Evolutionary conservation across 1,140 invertebrate genomes (phyloP).

Genomic region (Centruroides sculpturatus): DNA sequence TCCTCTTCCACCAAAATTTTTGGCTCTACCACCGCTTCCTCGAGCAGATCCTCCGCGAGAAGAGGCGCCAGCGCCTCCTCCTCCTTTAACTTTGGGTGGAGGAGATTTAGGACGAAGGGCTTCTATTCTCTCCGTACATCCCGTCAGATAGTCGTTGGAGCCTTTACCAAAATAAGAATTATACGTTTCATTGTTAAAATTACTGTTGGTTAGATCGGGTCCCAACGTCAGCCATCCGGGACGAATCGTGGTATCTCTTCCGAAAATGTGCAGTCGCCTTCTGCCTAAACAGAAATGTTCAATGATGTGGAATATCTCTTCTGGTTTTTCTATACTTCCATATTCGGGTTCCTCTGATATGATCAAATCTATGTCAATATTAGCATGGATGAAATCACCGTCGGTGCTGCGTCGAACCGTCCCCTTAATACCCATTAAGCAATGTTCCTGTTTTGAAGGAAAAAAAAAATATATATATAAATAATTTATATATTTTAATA

Average conservation of each 20-base stretch:
- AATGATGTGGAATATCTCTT: slow-evolving; percentile 97
- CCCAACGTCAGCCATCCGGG: slow-evolving; percentile 94
- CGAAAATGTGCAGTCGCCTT: slow-evolving; percentile 81
- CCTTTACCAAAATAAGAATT: slow-evolving; percentile 62
- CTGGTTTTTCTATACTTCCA: slow-evolving; percentile 82
- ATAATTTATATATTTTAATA: no score
- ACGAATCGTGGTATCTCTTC: slow-evolving; percentile 81
- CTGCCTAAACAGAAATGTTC: slow-evolving; percentile 95
- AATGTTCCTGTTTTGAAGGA: slow-evolving; percentile 58
- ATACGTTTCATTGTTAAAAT: slow-evolving; percentile 84
- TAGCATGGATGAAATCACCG: slow-evolving; percentile 96
- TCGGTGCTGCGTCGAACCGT: slow-evolving; percentile 90
- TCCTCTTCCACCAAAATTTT: slow-evolving; percentile 17
- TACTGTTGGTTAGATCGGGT: slow-evolving; percentile 84
- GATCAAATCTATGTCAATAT: slow-evolving; percentile 95
- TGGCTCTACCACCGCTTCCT: slow-evolving; percentile 16
- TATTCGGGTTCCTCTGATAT: slow-evolving; percentile 94
- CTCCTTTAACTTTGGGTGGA: slow-evolving; percentile 53
- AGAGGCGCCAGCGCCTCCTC: slow-evolving; percentile 3
- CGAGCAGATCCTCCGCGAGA: slow-evolving; percentile 13
- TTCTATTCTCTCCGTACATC: slow-evolving; percentile 91
- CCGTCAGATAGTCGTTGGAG: slow-evolving; percentile 53
- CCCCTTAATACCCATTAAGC: slow-evolving; percentile 97
- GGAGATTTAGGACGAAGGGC: slow-evolving; percentile 89
- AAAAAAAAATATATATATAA: neutral